These are phyloP conservation scores for Melanostoma scalare DNA, from an alignment of 2,888 invertebrate genomes.

Conservation along the genomic window DNA sequence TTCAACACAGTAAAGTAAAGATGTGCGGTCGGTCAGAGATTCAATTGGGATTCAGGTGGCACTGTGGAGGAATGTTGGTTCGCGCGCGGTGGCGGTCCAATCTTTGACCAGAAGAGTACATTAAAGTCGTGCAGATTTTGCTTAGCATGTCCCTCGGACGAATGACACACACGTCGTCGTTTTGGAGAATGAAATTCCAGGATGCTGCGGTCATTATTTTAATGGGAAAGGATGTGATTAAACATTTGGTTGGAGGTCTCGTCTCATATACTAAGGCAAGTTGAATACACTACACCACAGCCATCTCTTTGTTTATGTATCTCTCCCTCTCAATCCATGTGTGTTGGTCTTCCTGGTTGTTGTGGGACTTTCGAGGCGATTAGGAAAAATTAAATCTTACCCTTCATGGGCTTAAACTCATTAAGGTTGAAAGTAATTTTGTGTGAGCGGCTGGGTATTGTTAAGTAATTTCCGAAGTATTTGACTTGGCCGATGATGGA, in stretches of 20 bases:
- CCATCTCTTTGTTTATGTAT: background rate
- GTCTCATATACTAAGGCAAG: background rate
- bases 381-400: slow-evolving; percentile 47
- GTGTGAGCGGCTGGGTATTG: slow-evolving; percentile 22
- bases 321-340: background rate
- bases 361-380: slow-evolving; percentile 37
- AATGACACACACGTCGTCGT: slow-evolving; percentile 72
- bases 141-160: slow-evolving; percentile 63
- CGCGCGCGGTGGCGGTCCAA: slow-evolving; percentile 27
- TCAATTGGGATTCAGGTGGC: slow-evolving; percentile 39
- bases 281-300: background rate
- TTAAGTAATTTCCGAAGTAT: slow-evolving; percentile 28
- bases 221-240: slow-evolving; percentile 71
- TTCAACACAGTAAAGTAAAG: slow-evolving; percentile 13
- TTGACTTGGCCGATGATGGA: slow-evolving; percentile 2
- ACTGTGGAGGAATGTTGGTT: slow-evolving; percentile 58
- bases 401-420: slow-evolving; percentile 35
- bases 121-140: slow-evolving; percentile 68
- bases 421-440: slow-evolving; percentile 41
- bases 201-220: slow-evolving; percentile 70
- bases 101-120: slow-evolving; percentile 43
- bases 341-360: background rate
- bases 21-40: slow-evolving; percentile 35
- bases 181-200: slow-evolving; percentile 68
- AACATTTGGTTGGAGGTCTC: slow-evolving; percentile 65